Base-by-base conservation (phyloP, 1,140 invertebrate species). In the Drosophila subpulchrella region DNA sequence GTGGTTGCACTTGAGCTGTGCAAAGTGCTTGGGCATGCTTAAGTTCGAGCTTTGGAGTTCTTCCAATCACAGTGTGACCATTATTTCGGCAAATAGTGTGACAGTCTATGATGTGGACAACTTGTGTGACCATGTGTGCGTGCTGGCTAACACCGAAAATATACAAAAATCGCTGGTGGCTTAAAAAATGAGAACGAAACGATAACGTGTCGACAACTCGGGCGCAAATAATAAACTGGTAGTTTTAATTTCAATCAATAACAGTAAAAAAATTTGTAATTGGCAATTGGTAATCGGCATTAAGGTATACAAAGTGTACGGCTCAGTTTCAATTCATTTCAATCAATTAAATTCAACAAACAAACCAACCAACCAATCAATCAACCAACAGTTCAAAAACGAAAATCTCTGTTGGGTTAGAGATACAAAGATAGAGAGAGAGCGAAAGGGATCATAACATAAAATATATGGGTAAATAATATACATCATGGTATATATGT, bases 371-470 rank as follows among this genome's bases (percentile, higher is more conserved):
- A 70, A 79, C 41, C 57, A 78, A 70, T 57, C 41, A 78, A 72
- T 58, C 42, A 80, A 75, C 71, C 59, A 79, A 75, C 61, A 79
- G 72, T 75, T 78, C 48, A 78, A 72, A 71, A 77, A 77, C 36
- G 20, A 67, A 76, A 75, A 76, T 75, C 71, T 76, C 65, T 53
- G 24, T 75, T 70, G 61, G 61, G 17, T 57, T 17, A 56, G 15
- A 53, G 39, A 30, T 36, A 59, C 34, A 61, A 24, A 42, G 48
- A 60, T 27, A 55, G n/a, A 50, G 38, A 24, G 39, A 58, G 32
- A 60, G 30, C n/a, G n/a, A n/a, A n/a, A n/a, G n/a, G 48, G 62
- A 70, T 61, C 30, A 59, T 60, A 75, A 54, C 54, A 57, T 15
- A 60, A 78, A 63, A 58, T n/a, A 61, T 59, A 66, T 42, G 51